These are phyloP conservation scores for Drosophila borborema DNA, from an alignment of 2,888 invertebrate species.

Conservation along the genomic window DNA sequence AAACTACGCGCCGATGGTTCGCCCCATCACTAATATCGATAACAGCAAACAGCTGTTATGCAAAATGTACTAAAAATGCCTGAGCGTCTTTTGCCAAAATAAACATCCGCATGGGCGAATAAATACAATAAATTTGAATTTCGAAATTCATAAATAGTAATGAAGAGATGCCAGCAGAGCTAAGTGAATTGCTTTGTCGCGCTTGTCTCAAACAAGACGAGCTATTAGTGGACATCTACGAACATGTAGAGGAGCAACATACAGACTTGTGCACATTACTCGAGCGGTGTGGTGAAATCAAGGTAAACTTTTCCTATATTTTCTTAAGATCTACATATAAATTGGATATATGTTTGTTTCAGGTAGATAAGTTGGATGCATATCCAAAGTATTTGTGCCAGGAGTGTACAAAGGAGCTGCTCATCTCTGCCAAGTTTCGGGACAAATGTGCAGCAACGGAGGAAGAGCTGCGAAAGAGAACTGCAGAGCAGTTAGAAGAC, in stretches of 20 bases:
- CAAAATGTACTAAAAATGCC: slow-evolving; percentile 24
- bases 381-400: slow-evolving; percentile 82
- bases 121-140: not conserved
- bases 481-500: not conserved
- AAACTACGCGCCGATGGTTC: not conserved
- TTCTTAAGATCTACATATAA: not conserved
- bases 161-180: slow-evolving; percentile 43
- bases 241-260: slow-evolving; percentile 79
- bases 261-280: slow-evolving; percentile 75
- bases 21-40: slow-evolving; percentile 30
- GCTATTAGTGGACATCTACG: slow-evolving; percentile 80
- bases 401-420: slow-evolving; percentile 81
- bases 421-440: slow-evolving; percentile 81
- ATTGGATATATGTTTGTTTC: not conserved
- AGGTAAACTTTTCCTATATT: slow-evolving; percentile 39
- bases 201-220: slow-evolving; percentile 81
- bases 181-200: slow-evolving; percentile 76
- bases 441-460: slow-evolving; percentile 79
- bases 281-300: slow-evolving; percentile 75
- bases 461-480: slow-evolving; percentile 46
- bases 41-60: slow-evolving; percentile 18
- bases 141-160: not conserved
- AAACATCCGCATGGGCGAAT: slow-evolving; percentile 1
- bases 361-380: slow-evolving; percentile 74
- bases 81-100: not conserved